A percentile compares a stretch with the other conserved stretches of the same genome.
Conservation (phyloP, 1,140 invertebrate species). For the Aplysia californica region DNA sequence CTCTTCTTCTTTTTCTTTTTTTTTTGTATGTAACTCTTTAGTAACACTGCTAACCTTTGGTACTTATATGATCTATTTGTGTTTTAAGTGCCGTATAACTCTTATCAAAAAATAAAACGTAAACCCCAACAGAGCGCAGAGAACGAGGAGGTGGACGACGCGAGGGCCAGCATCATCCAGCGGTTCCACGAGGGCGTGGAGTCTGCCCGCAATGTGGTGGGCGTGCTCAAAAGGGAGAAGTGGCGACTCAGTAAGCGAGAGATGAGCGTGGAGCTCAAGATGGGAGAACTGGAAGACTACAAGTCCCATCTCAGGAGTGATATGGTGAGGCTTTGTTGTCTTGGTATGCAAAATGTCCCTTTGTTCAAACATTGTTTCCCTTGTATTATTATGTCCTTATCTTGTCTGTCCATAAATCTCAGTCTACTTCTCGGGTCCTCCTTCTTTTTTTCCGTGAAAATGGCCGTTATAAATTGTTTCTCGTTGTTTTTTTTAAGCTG, state of each 20-base stretch:
- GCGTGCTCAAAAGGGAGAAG: conserved; percentile 55
- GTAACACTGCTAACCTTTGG: background rate
- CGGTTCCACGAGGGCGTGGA: conserved; percentile 52
- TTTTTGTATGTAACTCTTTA: background rate
- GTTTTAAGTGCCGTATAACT: background rate
- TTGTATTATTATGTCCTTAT: too few species aligned
- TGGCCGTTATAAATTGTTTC: too few species aligned
- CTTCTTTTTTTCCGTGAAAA: too few species aligned
- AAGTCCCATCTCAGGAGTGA: conserved; percentile 53
- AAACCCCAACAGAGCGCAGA: too few species aligned
- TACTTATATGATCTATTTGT: background rate
- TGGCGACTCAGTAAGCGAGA: conserved; percentile 55
- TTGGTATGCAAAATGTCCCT: too few species aligned
- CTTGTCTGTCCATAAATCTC: too few species aligned
- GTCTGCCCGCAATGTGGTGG: conserved; percentile 45
- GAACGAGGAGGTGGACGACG: conserved; percentile 12
- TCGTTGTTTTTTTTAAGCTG: too few species aligned
- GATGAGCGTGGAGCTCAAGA: conserved; percentile 55
- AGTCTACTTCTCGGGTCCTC: too few species aligned
- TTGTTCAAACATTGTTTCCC: too few species aligned
- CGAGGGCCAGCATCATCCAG: conserved; percentile 25
- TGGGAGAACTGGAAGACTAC: conserved; percentile 59
- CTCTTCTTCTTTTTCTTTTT: too few species aligned
- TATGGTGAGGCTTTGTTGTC: conserved; percentile 44
- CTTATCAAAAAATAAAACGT: too few species aligned